Evolutionary conservation across 2,888 invertebrate genomes (phyloP), one percentile per base, ranked within the genome.

Genomic region (Aelia acuminata): DNA sequence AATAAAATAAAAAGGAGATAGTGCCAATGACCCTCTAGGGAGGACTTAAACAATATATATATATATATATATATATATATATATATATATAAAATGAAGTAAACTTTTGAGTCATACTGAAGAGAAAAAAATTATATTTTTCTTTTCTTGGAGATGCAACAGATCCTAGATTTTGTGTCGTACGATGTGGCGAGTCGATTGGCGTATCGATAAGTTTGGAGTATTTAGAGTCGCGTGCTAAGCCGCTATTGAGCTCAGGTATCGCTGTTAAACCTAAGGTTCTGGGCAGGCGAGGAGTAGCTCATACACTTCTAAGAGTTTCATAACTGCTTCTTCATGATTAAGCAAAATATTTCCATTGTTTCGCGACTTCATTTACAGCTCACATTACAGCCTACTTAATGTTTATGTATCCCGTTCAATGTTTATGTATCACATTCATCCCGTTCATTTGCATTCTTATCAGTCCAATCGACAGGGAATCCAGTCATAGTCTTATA

Each of bases 161-260:
- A 70, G 63, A 70, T 70, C 35, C 7, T 18, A 26, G 63, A 70
- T 70, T 35, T 35, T 31, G 18, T 70, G 63, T 70, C 35, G 35
- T 18, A 70, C 35, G 63, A 57, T 20, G 57, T 57, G 57, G 26
- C 57, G 13, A 26, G 26, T 13, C 26, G 57, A 35, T 70, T 26
- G 63, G 4, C 15, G 18, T 70, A 70, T 70, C 20, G 63, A 70
- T 70, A 70, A 70, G 35, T 70, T 70, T 70, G 35, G 63, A 70
- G 63, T 70, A 70, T 70, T 70, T 70, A 70, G 20, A 35, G 31
- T 70, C 63, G 63, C 63, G 31, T 70, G 63, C 10, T 35, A 0
- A 18, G 20, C 18, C 7, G 35, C 63, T 5, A 70, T 70, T 70
- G 18, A 35, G 63, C 63, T 35, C 4, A 70, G 63, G 35, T 31